Evolutionary conservation across 2,888 invertebrate species (phyloP).

Genomic region (Latrodectus elegans): DNA sequence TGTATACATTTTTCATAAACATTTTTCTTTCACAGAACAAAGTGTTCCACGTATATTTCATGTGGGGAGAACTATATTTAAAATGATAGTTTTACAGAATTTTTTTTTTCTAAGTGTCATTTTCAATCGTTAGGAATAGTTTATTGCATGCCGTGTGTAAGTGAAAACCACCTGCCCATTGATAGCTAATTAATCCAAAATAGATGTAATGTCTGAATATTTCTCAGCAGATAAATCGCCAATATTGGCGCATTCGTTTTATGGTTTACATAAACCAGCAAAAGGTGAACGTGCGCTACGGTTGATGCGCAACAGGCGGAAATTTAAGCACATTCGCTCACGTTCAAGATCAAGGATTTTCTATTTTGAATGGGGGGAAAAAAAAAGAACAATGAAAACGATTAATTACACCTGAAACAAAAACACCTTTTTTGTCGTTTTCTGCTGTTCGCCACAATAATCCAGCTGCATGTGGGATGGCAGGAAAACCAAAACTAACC

Average conservation of each 20-base stretch:
- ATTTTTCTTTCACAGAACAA: no score
- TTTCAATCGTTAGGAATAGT: no score
- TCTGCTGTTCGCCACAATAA: not conserved
- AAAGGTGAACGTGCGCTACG: constrained; percentile 67
- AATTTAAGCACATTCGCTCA: constrained; percentile 29
- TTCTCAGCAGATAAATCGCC: constrained; percentile 6
- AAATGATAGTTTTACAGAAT: no score
- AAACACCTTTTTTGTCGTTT: not conserved
- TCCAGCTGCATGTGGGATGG: not conserved
- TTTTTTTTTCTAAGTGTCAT: no score
- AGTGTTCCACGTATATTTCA: no score
- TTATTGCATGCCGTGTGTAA: no score
- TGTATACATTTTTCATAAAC: no score
- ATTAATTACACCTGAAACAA: not conserved
- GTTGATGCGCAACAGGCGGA: constrained; percentile 64
- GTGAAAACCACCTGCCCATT: no score
- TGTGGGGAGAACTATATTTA: no score
- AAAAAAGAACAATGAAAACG: not conserved
- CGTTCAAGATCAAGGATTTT: constrained; percentile 47
- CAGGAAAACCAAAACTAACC: not conserved
- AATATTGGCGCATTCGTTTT: constrained; percentile 24
- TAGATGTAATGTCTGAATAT: not conserved
- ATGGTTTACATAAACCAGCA: constrained; percentile 24
- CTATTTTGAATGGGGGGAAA: constrained; percentile 11
- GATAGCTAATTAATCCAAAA: no score